Evolutionary conservation across 2,888 invertebrate genomes (phyloP).

Genomic region (Ryuthela nishihirai): DNA sequence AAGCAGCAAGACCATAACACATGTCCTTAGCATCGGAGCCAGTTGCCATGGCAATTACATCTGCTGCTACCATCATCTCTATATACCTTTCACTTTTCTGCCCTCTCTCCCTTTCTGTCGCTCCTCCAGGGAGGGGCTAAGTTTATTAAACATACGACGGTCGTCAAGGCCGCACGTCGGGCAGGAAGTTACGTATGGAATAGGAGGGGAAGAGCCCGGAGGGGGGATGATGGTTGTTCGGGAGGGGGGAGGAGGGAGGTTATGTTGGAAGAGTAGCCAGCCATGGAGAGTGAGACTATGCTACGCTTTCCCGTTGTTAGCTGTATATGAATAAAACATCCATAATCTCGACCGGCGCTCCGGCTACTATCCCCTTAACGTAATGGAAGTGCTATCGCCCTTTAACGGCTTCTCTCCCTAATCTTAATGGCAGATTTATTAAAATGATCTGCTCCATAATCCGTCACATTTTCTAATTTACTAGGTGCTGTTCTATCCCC

Average conservation of each 20-base stretch:
- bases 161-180: conserved; percentile 25
- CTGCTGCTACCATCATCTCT: conserved; percentile 10
- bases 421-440: conserved; percentile 42
- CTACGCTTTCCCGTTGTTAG: background rate
- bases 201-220: conserved; percentile 6
- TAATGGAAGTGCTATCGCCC: conserved; percentile 25
- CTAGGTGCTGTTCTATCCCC: background rate
- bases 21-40: conserved; percentile 26
- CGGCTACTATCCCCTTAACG: too few relatives aligned
- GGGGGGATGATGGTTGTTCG: too few relatives aligned
- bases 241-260: conserved; percentile 3
- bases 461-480: conserved; percentile 42
- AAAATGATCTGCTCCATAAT: conserved; percentile 40
- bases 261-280: too few relatives aligned
- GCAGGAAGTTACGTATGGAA: conserved; percentile 25
- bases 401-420: conserved; percentile 18
- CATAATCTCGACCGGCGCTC: conserved; percentile 24
- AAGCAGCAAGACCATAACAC: conserved; percentile 36
- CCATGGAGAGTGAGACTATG: too few relatives aligned
- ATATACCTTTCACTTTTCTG: conserved; percentile 14
- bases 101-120: conserved; percentile 15
- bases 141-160: conserved; percentile 36
- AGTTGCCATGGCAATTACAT: conserved; percentile 32
- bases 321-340: conserved; percentile 40
- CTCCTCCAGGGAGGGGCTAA: conserved; percentile 18